A percentile compares a stretch with the other conserved stretches of the same genome.
phyloP scores from a whole-genome alignment of 2,888 invertebrate genomes.

The Ypsolopha sequella region DNA sequence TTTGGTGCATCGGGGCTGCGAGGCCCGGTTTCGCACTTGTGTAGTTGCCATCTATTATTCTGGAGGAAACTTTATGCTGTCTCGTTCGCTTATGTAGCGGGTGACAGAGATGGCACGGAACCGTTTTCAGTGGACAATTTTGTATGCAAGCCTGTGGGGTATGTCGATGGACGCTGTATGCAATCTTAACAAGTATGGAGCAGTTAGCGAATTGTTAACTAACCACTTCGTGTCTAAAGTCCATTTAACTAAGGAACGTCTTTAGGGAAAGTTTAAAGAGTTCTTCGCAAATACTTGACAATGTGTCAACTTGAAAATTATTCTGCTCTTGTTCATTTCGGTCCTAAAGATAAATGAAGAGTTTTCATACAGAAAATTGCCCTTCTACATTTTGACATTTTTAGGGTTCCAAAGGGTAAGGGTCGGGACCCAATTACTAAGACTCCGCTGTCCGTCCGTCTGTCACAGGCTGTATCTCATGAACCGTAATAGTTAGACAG shows the following conservation, averaged over 20 bases:
- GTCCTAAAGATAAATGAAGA: too few relatives aligned
- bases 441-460: too few relatives aligned
- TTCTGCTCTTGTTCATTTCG: too few relatives aligned
- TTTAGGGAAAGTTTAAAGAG: slow-evolving; percentile 17
- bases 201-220: slow-evolving; percentile 23
- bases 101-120: not conserved
- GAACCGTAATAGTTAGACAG: too few relatives aligned
- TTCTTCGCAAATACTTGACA: slow-evolving; percentile 7
- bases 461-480: too few relatives aligned
- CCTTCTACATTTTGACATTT: too few relatives aligned
- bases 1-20: not conserved
- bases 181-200: not conserved
- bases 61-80: not conserved
- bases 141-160: not conserved
- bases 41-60: not conserved
- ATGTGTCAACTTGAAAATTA: too few relatives aligned
- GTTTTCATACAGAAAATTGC: too few relatives aligned
- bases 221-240: slow-evolving; percentile 20
- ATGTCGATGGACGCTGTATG: not conserved
- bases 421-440: too few relatives aligned
- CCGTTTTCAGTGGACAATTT: not conserved
- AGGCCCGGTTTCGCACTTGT: not conserved
- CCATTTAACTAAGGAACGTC: slow-evolving; percentile 25
- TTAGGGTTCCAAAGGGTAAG: too few relatives aligned
- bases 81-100: not conserved